Conservation (phyloP, 2,888 invertebrate species). For the Hanleya hanleyi region DNA sequence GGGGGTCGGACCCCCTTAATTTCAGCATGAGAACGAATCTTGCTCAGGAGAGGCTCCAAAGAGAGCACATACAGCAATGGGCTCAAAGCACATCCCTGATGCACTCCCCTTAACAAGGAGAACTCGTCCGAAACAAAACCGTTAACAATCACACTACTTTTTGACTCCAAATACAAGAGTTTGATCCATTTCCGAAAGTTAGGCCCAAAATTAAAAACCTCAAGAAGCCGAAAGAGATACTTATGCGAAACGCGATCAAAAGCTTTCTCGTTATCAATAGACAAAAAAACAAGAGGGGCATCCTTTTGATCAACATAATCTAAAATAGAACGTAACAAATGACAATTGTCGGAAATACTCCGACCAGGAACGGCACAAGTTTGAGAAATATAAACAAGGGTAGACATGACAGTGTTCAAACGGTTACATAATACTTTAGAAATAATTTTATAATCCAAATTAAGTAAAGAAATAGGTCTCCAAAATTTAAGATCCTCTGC, state of each 20-base stretch:
- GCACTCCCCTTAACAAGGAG: background rate
- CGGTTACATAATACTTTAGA: slow-evolving; percentile 38
- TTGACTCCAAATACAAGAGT: background rate
- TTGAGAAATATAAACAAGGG: slow-evolving; percentile 35
- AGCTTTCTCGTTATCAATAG: slow-evolving; percentile 46
- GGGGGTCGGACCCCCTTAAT: slow-evolving; percentile 23
- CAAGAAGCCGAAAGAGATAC: slow-evolving; percentile 36
- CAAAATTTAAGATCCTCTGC: background rate
- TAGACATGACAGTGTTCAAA: slow-evolving; percentile 28
- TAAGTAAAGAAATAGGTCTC: background rate
- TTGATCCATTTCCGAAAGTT: slow-evolving; percentile 39
- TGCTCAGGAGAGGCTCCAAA: background rate
- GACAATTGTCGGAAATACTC: slow-evolving; percentile 42
- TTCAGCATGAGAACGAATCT: no score
- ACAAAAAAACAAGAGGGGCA: slow-evolving; percentile 31
- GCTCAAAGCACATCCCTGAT: slow-evolving; percentile 1
- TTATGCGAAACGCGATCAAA: slow-evolving; percentile 43
- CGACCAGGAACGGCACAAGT: slow-evolving; percentile 42
- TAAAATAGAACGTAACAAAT: slow-evolving; percentile 36
- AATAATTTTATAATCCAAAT: slow-evolving; percentile 42
- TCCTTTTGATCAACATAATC: slow-evolving; percentile 41
- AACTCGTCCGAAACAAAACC: background rate
- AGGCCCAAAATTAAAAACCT: slow-evolving; percentile 37
- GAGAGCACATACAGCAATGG: background rate
- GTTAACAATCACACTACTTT: background rate